Evolutionary conservation across 2,797 vertebrate genomes (phyloP).

Genomic region (Nannoperca australis): DNA sequence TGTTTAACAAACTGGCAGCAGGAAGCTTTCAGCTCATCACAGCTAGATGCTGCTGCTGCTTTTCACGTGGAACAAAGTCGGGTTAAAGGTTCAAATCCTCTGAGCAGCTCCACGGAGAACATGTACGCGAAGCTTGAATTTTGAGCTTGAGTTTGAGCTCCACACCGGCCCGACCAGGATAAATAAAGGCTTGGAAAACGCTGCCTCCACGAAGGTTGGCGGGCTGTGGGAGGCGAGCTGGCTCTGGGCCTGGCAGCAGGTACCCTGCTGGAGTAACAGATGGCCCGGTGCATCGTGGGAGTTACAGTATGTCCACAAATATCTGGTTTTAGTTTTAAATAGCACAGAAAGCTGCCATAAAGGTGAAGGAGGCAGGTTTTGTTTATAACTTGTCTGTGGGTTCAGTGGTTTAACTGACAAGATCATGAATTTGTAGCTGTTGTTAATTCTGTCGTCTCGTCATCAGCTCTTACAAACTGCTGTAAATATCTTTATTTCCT

Average conservation of each 20-base stretch:
- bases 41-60: not conserved
- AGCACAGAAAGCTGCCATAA: slow-evolving; percentile 33
- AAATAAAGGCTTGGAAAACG: not conserved
- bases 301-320: slow-evolving; percentile 54
- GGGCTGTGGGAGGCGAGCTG: slow-evolving; percentile 45
- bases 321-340: slow-evolving; percentile 53
- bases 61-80: not conserved
- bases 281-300: slow-evolving; percentile 71
- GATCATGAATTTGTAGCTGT: not conserved
- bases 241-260: slow-evolving; percentile 46
- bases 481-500: not conserved
- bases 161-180: not conserved
- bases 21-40: not conserved
- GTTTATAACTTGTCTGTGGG: not conserved
- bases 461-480: not conserved
- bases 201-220: slow-evolving; percentile 33
- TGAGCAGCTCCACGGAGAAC: not conserved
- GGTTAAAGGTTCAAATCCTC: slow-evolving; percentile 15
- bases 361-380: slow-evolving; percentile 41
- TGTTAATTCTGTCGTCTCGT: not conserved
- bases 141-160: too few relatives aligned
- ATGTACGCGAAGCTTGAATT: too few relatives aligned
- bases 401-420: not conserved
- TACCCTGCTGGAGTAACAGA: slow-evolving; percentile 69
- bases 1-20: not conserved